A percentile compares a stretch with the other conserved stretches of the same genome.
Conservation (phyloP, 2,888 invertebrate species). For the Leptinotarsa rubiginosa region DNA sequence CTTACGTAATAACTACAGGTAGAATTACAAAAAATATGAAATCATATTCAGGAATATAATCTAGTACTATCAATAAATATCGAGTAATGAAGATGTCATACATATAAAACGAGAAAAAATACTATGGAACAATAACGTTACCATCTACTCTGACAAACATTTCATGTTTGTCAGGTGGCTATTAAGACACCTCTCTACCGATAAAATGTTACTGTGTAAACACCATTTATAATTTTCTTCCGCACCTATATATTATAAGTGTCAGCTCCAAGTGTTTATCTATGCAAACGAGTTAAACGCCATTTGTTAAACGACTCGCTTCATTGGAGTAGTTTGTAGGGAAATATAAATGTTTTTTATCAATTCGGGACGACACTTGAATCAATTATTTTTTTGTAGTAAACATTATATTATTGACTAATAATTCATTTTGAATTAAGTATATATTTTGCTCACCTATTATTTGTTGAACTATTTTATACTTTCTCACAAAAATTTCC, state of each 20-base stretch:
- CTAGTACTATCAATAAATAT: no score
- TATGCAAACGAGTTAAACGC: conserved; percentile 35
- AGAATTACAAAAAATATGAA: no score
- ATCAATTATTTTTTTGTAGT: no score
- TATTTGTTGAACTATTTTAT: no score
- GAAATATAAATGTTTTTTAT: not conserved
- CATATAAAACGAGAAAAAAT: not conserved
- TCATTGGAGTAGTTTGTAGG: conserved; percentile 1
- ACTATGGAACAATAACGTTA: conserved; percentile 8
- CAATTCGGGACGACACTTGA: not conserved
- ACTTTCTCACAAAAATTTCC: no score
- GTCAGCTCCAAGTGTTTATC: conserved; percentile 34
- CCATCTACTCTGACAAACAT: conserved; percentile 28
- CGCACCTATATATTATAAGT: conserved; percentile 32
- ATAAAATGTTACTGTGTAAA: conserved; percentile 31
- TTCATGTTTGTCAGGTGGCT: conserved; percentile 29
- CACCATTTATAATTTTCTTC: conserved; percentile 36
- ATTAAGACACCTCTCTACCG: conserved; percentile 31
- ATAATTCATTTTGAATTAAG: no score
- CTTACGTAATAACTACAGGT: no score
- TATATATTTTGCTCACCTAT: no score
- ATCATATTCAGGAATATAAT: no score
- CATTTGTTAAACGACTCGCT: not conserved
- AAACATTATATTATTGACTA: no score
- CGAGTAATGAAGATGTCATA: no score